Conservation (phyloP, 1,140 invertebrate species). For the Oscheius sp. region DNA sequence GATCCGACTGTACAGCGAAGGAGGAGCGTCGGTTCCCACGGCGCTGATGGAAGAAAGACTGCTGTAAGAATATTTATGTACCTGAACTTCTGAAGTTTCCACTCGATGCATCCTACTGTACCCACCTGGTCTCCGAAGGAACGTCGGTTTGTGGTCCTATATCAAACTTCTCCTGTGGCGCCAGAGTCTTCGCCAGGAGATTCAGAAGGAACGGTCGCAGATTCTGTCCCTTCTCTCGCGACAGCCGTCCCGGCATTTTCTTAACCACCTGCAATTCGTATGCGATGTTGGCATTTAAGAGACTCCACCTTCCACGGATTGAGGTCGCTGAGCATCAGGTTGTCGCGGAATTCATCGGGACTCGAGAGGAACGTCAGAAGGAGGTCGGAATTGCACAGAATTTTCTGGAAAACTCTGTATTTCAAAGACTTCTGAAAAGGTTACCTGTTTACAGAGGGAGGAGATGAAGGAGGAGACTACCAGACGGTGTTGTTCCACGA, state of each 20-base stretch:
- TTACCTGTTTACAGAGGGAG: conserved; percentile 27
- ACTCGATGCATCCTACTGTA: not conserved
- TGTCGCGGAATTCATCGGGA: conserved; percentile 38
- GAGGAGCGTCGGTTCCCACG: not conserved
- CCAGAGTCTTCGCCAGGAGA: conserved; percentile 29
- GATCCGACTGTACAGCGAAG: not conserved
- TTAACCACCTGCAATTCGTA: conserved; percentile 25
- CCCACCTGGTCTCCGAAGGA: not conserved
- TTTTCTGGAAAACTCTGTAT: not conserved
- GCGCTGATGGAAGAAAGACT: not conserved
- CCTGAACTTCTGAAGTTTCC: not conserved
- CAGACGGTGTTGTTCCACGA: conserved; percentile 36
- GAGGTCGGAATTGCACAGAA: conserved; percentile 35
- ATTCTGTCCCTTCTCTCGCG: conserved; percentile 37
- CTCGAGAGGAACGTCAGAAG: conserved; percentile 35
- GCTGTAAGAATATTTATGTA: not conserved
- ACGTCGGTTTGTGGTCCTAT: not conserved
- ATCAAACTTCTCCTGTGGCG: conserved; percentile 11
- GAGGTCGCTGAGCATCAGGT: conserved; percentile 19
- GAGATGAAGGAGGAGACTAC: conserved; percentile 32
- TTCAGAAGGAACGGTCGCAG: conserved; percentile 39
- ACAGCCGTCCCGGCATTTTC: conserved; percentile 31
- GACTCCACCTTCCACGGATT: conserved; percentile 41
- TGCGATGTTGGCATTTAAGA: not conserved
- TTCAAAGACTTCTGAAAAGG: not conserved